Base-by-base conservation (phyloP, 2,888 invertebrate genomes). In the Nemotelus nigrinus region DNA sequence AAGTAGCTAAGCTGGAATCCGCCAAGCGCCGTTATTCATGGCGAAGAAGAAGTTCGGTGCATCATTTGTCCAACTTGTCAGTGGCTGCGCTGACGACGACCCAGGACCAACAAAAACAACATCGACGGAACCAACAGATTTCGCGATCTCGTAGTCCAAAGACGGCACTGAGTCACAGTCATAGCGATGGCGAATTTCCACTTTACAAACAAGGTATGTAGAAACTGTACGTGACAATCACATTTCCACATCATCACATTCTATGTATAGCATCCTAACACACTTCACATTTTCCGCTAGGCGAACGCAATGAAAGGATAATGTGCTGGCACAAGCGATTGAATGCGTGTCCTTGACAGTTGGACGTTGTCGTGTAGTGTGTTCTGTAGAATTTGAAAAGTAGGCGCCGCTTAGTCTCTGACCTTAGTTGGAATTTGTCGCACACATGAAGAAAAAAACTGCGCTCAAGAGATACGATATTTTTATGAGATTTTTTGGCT, bases 181-280 rank as follows among this genome's bases (percentile, higher is more conserved):
- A 93, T 88, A 94, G 94, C 87, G 94, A 94, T 86, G 93, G 94
- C 85, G 94, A 94, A 88, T 94, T 94, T 88, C 94, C 94, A 84
- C 91, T 93, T 87, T 93, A 93, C 88, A 89, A 91, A 83, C 91
- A 91, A 93, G 94, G 94, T 94, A 90, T 83, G 84, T 82, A 44
- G 6, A 39, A 8, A 74, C 3, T 65, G 65, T 65, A 7, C 45
- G 10, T n/a, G 25, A 25, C 25, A 1, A 25, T 25, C 25, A 25
- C 25, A 25, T 25, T 25, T 25, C 25, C 25, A 25, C 25, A 25
- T 25, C 25, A 25, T 3, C n/a, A 64, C 43, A 41, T 41, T 64
- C 53, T 10, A 10, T 53, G 6, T 53, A 53, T 53, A 1, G 1
- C 10, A 25, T 57, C 3, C 25, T 57, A 2, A 2, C 57, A 3